These are phyloP conservation scores for Micropterix aruncella DNA, from an alignment of 2,888 invertebrate genomes.

Conservation along the genomic window DNA sequence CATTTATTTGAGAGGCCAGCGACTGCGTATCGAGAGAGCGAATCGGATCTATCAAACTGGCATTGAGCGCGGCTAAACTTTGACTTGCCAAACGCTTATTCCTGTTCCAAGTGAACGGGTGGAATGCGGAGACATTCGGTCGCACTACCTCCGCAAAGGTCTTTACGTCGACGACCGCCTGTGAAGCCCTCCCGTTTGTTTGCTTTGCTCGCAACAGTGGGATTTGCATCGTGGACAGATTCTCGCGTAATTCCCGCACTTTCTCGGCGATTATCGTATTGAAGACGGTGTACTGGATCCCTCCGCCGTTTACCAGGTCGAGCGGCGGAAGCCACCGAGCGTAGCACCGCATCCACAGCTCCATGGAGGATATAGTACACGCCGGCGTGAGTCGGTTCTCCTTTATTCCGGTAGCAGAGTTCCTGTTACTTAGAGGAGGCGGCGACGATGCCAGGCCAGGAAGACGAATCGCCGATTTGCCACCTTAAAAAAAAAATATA, in stretches of 20 bases:
- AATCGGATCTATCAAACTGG: constrained; percentile 44
- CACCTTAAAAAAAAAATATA: background rate
- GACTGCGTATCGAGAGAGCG: constrained; percentile 56
- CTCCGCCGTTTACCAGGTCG: constrained; percentile 60
- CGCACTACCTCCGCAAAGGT: constrained; percentile 4
- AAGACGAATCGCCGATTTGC: constrained; percentile 3
- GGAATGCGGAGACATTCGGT: constrained; percentile 26
- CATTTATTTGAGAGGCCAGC: too few species aligned
- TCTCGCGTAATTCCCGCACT: constrained; percentile 21
- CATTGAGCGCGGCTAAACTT: constrained; percentile 32
- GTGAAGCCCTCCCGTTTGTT: background rate
- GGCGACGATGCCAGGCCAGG: constrained; percentile 13
- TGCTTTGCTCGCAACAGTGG: background rate
- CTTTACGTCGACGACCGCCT: background rate
- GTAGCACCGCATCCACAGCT: constrained; percentile 82
- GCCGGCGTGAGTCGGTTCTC: constrained; percentile 33
- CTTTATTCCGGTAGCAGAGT: constrained; percentile 9
- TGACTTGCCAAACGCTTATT: constrained; percentile 14
- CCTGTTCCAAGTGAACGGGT: constrained; percentile 26
- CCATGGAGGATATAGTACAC: constrained; percentile 39
- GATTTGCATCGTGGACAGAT: constrained; percentile 16
- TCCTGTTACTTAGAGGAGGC: constrained; percentile 11
- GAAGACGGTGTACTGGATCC: constrained; percentile 40
- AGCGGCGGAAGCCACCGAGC: constrained; percentile 78
- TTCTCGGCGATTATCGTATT: constrained; percentile 31